Evolutionary conservation across 37 sponge, comb jelly and placozoan species (phyloP), one percentile per base, ranked within the genome.

Genomic region (Halisarca cf. caerulea): DNA sequence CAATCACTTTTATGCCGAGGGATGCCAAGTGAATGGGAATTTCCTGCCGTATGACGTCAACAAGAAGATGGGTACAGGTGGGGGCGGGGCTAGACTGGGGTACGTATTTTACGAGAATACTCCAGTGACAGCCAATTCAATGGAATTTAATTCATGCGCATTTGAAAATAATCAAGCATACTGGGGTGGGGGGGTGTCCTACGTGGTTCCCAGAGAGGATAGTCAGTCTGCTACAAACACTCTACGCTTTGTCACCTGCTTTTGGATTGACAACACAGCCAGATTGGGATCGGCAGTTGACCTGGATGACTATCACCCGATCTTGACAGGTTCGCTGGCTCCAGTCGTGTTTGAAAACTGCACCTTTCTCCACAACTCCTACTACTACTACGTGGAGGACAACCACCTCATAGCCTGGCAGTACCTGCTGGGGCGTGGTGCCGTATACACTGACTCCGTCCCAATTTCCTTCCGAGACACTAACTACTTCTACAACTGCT

Each of bases 251-350:
- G 51, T 27, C 27, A 78, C 28, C 62, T 82, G 53, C 35, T 18
- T 5, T 8, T 90, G 87, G 84, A 57, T 36, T 11, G 8, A 41
- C 0, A 90, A 90, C 45, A 58, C 57, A 33, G 91, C 84, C 11
- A 53, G 87, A 80, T 64, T 86, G 43, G 72, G 82, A 54, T 86
- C 91, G 32, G 90, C 90, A 39, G 53, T 90, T 14, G 90, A 86
- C 35, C 23, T 90, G 18, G 54, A 55, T 0, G 42, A 78, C 0
- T 83, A n/a, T 43, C 59, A 86, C 17, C 82, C 92, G 21, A 40
- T 80, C 17, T 38, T 58, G 43, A 60, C 11, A 66, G 89, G 89
- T 0, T 2, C 36, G 0, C 36, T 80, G 15, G 27, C 78, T 8
- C 20, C 24, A 6, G 89, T 86, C 32, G 66, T 83, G 39, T 79